Evolutionary conservation across 1,140 invertebrate species (phyloP).

Genomic region (Adelges cooleyi): DNA sequence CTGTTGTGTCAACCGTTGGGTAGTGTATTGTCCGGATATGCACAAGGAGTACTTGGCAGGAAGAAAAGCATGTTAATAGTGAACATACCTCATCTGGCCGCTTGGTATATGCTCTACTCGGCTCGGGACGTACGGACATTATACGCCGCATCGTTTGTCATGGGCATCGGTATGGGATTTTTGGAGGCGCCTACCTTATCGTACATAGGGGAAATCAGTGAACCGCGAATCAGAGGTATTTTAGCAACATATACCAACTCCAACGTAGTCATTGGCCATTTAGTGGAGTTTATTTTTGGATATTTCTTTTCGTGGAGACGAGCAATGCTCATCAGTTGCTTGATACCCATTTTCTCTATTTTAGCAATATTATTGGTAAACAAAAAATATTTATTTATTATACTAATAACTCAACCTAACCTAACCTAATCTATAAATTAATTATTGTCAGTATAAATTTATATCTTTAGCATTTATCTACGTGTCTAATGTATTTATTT

Average conservation of each 20-base stretch:
- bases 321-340: constrained; percentile 31
- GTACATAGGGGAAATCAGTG: constrained; percentile 46
- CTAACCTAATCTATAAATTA: too few species aligned
- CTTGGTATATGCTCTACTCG: constrained; percentile 34
- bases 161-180: constrained; percentile 41
- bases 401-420: not conserved
- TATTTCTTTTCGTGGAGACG: constrained; percentile 33
- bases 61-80: constrained; percentile 35
- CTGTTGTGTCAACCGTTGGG: constrained; percentile 35
- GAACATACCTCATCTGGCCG: constrained; percentile 34
- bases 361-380: constrained; percentile 33
- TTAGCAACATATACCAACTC: constrained; percentile 33
- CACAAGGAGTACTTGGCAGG: constrained; percentile 33
- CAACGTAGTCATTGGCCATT: constrained; percentile 32
- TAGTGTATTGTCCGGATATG: constrained; percentile 33
- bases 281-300: constrained; percentile 31
- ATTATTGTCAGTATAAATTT: too few species aligned
- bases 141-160: constrained; percentile 30
- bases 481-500: too few species aligned
- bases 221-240: constrained; percentile 34
- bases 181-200: constrained; percentile 44
- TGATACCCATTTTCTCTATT: constrained; percentile 32
- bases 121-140: constrained; percentile 30
- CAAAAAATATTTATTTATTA: not conserved
- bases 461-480: not conserved